These are phyloP conservation scores for Sciaenops ocellatus DNA, from an alignment of 2,797 vertebrate genomes.

Conservation along the genomic window DNA sequence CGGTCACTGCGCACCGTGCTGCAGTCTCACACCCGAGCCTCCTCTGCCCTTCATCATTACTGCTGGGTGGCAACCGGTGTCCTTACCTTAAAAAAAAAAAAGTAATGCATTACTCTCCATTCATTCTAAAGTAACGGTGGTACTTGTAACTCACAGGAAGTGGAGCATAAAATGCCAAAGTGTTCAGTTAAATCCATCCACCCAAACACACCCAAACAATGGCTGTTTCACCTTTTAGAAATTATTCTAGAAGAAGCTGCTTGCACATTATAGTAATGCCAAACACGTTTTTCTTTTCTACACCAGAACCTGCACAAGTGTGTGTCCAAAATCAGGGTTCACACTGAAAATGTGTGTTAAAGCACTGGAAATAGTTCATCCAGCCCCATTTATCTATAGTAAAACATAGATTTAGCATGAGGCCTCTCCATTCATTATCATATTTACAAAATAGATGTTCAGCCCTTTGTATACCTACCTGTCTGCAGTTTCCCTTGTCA, in stretches of 20 bases:
- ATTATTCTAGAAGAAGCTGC: not conserved
- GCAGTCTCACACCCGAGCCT: slow-evolving; percentile 71
- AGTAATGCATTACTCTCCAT: slow-evolving; percentile 13
- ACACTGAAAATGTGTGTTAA: not conserved
- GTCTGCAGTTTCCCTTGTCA: not conserved
- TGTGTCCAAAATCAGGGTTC: not conserved
- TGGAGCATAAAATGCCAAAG: not conserved
- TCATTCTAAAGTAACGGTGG: not conserved
- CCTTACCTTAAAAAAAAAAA: slow-evolving; percentile 2
- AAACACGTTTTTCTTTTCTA: no score
- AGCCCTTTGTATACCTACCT: not conserved
- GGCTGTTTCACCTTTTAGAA: not conserved
- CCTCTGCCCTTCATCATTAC: slow-evolving; percentile 59
- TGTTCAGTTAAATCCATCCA: not conserved
- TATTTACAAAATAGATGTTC: not conserved
- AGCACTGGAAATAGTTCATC: not conserved
- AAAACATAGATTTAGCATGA: not conserved
- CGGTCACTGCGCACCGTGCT: slow-evolving; percentile 82
- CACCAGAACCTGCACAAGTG: not conserved
- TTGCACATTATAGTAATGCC: not conserved
- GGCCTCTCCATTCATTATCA: not conserved
- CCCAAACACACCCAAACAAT: not conserved
- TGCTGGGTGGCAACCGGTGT: slow-evolving; percentile 59
- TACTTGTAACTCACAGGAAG: not conserved
- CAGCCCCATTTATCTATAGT: not conserved